Conservation (phyloP, 1,140 invertebrate genomes). For the Lamellibrachia luymesi region DNA sequence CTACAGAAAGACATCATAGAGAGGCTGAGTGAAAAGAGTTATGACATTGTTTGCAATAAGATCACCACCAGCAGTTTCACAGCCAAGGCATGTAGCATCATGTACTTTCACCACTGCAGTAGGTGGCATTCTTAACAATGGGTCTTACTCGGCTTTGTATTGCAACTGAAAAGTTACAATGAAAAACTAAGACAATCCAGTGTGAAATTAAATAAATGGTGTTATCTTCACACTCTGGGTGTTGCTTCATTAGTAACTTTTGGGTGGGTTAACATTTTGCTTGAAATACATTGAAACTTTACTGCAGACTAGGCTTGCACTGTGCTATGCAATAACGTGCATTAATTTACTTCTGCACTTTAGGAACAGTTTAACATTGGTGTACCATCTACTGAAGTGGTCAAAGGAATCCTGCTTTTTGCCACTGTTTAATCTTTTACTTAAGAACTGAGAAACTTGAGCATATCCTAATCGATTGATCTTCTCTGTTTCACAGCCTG, state of each 20-base stretch:
- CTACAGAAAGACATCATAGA: conserved; percentile 15
- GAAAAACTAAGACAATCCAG: not conserved
- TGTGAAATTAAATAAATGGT: not conserved
- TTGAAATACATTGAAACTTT: conserved; percentile 2
- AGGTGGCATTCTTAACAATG: not conserved
- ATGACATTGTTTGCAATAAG: not conserved
- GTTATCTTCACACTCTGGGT: no score
- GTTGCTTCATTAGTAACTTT: not conserved
- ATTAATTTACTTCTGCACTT: not conserved
- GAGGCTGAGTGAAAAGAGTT: conserved; percentile 9
- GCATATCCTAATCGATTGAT: not conserved
- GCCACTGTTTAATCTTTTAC: not conserved
- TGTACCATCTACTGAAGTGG: not conserved
- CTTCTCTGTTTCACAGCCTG: not conserved
- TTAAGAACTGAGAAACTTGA: not conserved
- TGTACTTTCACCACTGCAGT: not conserved
- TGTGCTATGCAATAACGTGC: not conserved
- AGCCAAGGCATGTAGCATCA: not conserved
- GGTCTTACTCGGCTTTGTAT: not conserved
- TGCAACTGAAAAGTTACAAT: not conserved
- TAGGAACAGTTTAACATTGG: not conserved
- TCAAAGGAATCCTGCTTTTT: not conserved
- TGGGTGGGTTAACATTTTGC: not conserved
- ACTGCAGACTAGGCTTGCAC: not conserved
- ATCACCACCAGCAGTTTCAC: not conserved